Percentiles rank a stretch among this genome's conserved stretches.
Evolutionary conservation across 2,113 vertebrate species (phyloP).

Genomic region (Monarcha castaneiventris): DNA sequence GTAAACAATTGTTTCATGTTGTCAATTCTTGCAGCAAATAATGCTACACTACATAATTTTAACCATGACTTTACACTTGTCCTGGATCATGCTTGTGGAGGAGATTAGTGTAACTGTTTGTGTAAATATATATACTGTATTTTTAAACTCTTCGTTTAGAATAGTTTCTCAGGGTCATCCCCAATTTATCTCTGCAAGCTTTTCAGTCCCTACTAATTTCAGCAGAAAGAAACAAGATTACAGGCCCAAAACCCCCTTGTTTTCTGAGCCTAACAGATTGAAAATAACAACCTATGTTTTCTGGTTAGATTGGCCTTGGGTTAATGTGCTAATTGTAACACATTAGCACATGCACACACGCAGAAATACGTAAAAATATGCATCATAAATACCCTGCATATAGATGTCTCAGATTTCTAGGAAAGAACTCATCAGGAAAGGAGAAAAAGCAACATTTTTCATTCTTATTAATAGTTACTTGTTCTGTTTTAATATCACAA

Average conservation of each 20-base stretch:
- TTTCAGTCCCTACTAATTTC: neutral
- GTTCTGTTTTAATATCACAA: neutral
- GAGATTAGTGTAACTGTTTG: neutral
- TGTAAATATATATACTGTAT: neutral
- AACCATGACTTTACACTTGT: neutral
- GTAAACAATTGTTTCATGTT: neutral
- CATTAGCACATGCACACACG: neutral
- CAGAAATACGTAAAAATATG: neutral
- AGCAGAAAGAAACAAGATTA: neutral
- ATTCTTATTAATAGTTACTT: neutral
- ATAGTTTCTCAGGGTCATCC: neutral
- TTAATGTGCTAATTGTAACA: neutral
- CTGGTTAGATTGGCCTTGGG: neutral
- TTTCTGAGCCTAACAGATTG: neutral
- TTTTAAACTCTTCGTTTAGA: slow-evolving; percentile 29
- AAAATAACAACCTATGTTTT: neutral
- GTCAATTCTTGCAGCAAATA: neutral
- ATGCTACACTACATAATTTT: neutral
- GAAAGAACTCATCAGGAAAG: neutral
- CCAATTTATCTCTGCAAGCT: neutral
- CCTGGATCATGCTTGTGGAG: neutral
- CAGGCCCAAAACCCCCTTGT: neutral
- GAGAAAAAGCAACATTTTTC: neutral
- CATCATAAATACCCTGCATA: neutral
- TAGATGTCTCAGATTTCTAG: neutral